Evolutionary conservation across 1,140 invertebrate species (phyloP).

Genomic region (Ylistrum balloti): DNA sequence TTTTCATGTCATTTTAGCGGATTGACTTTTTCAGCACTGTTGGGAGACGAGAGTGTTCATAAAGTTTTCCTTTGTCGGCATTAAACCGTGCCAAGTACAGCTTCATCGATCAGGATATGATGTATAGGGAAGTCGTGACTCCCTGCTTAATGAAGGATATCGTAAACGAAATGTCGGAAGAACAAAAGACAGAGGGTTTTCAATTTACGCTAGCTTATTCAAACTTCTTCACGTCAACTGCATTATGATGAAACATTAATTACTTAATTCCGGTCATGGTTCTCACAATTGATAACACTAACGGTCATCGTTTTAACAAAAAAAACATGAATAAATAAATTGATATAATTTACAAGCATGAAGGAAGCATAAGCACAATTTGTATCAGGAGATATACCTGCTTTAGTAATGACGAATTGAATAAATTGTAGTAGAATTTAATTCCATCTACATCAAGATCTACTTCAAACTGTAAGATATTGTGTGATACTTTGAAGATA

Average conservation of each 20-base stretch:
- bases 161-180: background rate
- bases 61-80: background rate
- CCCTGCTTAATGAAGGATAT: background rate
- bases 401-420: no score
- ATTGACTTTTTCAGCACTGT: constrained; percentile 25
- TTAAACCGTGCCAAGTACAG: constrained; percentile 1
- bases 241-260: background rate
- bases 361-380: no score
- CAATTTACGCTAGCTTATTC: background rate
- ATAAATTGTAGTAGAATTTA: no score
- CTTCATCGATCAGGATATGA: background rate
- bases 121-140: background rate
- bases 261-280: no score
- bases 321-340: no score
- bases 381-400: no score
- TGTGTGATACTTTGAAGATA: no score
- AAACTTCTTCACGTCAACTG: background rate
- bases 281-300: no score
- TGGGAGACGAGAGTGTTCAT: background rate
- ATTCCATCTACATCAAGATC: no score
- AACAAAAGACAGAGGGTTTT: background rate
- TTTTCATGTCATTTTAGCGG: background rate
- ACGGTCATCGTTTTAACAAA: no score
- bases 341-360: no score
- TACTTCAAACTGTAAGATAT: no score